These are phyloP conservation scores for Sebastes wilsoni DNA, from an alignment of 2,797 vertebrate genomes.

Conservation along the genomic window DNA sequence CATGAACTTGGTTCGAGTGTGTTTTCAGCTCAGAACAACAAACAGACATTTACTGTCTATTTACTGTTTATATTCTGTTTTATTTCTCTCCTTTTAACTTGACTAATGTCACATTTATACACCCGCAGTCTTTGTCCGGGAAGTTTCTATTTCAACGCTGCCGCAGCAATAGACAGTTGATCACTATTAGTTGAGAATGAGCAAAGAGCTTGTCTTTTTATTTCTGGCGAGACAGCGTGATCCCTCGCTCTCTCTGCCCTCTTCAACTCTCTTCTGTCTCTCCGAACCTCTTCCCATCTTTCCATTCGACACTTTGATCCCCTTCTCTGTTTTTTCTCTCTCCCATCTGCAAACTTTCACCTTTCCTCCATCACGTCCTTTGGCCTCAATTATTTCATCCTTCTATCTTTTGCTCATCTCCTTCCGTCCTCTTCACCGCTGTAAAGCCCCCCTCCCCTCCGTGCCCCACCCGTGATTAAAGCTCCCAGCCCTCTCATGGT, in stretches of 20 bases:
- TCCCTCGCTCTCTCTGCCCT: conserved; percentile 31
- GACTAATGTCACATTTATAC: not conserved
- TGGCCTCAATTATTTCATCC: conserved; percentile 74
- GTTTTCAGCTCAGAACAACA: conserved; percentile 4
- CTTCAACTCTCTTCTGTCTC: conserved; percentile 21
- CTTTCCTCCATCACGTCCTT: conserved; percentile 60
- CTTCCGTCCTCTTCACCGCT: conserved; percentile 5
- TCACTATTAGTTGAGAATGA: conserved; percentile 42
- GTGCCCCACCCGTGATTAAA: conserved; percentile 54
- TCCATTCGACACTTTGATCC: conserved; percentile 48
- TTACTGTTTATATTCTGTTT: not conserved
- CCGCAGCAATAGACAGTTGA: conserved; percentile 40
- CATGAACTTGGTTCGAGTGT: not conserved
- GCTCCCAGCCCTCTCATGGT: conserved; percentile 52
- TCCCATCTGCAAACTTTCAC: conserved; percentile 61
- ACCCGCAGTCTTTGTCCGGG: not conserved
- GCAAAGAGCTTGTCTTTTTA: conserved; percentile 45
- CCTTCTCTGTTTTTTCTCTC: conserved; percentile 22
- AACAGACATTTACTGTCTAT: not conserved
- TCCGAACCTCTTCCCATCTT: conserved; percentile 35
- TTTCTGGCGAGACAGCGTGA: conserved; percentile 43
- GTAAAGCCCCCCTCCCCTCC: not conserved
- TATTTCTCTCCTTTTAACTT: not conserved
- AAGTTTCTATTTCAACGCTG: conserved; percentile 12
- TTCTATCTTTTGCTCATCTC: conserved; percentile 64